Conservation (phyloP, 2,113 vertebrate species). For the Pachyramphus minor region DNA sequence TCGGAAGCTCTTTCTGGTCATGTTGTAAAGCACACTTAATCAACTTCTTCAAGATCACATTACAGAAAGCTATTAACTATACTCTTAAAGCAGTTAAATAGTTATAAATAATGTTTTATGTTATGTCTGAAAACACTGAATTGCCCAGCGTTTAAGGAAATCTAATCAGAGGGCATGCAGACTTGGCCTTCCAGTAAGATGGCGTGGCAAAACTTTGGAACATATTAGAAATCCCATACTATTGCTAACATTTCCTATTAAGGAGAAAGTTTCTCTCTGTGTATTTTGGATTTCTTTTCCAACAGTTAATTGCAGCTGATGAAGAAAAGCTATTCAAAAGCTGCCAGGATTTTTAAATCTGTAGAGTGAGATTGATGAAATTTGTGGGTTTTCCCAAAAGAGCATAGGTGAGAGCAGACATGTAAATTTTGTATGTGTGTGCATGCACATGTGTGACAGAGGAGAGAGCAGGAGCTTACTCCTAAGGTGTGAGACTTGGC, state of each 20-base stretch:
- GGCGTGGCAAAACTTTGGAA: conserved; percentile 45
- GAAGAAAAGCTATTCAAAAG: conserved; percentile 70
- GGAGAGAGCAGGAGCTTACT: conserved; percentile 20
- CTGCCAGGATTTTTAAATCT: conserved; percentile 68
- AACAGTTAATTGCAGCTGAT: conserved; percentile 74
- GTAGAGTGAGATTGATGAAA: conserved; percentile 61
- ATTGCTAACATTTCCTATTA: conserved; percentile 62
- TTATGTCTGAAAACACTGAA: conserved; percentile 26
- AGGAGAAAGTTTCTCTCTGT: conserved; percentile 58
- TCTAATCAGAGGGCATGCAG: conserved; percentile 12
- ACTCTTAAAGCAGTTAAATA: conserved; percentile 27
- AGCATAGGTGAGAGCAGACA: conserved; percentile 64
- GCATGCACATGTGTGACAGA: background rate
- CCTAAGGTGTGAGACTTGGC: conserved; percentile 68
- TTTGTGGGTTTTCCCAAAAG: conserved; percentile 56
- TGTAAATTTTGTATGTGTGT: conserved; percentile 46
- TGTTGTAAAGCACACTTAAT: conserved; percentile 59
- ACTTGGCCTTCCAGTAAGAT: conserved; percentile 32
- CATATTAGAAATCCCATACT: conserved; percentile 55
- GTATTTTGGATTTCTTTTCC: conserved; percentile 69
- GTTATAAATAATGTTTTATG: conserved; percentile 54
- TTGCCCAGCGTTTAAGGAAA: conserved; percentile 6
- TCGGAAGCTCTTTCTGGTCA: conserved; percentile 51
- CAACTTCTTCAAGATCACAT: conserved; percentile 46
- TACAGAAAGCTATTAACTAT: conserved; percentile 47